Evolutionary conservation across 2,888 invertebrate genomes (phyloP), one percentile per base, ranked within the genome.

Genomic region (Eupithecia abbreviata): DNA sequence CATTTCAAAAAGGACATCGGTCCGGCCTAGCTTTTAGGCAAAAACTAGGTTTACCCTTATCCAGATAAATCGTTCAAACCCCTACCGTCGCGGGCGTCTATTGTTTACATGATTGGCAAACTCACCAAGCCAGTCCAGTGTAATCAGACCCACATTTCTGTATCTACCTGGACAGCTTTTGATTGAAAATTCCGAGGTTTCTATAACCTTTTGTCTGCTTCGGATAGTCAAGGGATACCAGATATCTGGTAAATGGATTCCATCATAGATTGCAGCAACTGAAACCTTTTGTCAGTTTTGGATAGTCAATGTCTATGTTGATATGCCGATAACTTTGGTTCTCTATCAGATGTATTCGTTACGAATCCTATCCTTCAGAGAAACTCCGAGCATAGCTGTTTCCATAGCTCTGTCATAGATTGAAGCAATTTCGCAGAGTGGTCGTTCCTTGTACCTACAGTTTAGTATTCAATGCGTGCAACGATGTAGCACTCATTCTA

Each of bases 181-280:
- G 62, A 62, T 62, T 62, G 62, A 18, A 62, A 18, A 62, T 62
- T 62, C 62, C 62, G 62, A 62, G 62, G 62, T 62, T 62, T 62
- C 62, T 62, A 62, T 30, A 62, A 62, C 30, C 62, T 62, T 58
- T 58, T 58, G 58, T 58, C 10, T n/a, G 18, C 9, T 58, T 58
- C 7, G n/a, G 51, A 55, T n/a, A 55, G 55, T 3, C n/a, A n/a
- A 7, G 55, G 2, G 55, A 55, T 51, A 51, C 5, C 49, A 49
- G 0, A 13, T 51, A 51, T n/a, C 51, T 51, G 51, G 51, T 2
- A 51, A 51, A 49, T 12, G 51, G 51, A 10, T 15, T 15, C 51
- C 51, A 51, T 51, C 51, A 51, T 51, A 51, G 51, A n/a, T 51
- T 51, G 15, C 15, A 51, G 6, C n/a, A 51, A 51, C 55, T 18